Conservation (phyloP, 1,140 invertebrate genomes). For the Odontomachus brunneus region DNA sequence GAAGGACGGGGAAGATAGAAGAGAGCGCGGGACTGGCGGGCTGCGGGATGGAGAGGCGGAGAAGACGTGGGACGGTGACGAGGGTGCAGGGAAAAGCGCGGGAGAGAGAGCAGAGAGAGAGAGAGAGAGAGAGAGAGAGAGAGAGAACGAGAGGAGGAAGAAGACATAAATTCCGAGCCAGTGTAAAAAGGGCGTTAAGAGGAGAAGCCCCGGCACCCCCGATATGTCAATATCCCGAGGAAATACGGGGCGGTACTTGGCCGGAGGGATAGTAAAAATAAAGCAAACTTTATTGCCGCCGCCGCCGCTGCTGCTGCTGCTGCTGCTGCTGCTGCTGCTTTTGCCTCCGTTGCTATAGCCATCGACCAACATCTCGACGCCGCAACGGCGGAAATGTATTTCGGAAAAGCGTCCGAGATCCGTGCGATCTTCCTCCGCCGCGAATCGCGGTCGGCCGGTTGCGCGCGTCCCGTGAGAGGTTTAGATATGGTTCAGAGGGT, state of each 20-base stretch:
- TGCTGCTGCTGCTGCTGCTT: conserved; percentile 34
- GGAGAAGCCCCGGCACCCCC: conserved; percentile 71
- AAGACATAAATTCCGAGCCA: conserved; percentile 76
- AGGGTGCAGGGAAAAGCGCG: background rate
- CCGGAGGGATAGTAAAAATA: conserved; percentile 80
- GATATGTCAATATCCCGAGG: conserved; percentile 80
- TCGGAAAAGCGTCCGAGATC: conserved; percentile 62
- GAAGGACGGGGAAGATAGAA: conserved; percentile 21
- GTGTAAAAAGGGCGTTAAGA: conserved; percentile 78
- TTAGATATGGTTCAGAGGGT: conserved; percentile 28
- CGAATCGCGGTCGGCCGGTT: conserved; percentile 5
- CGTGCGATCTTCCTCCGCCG: conserved; percentile 13
- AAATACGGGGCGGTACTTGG: conserved; percentile 78
- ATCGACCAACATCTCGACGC: conserved; percentile 12
- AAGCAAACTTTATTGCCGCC: conserved; percentile 79
- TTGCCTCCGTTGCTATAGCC: conserved; percentile 38
- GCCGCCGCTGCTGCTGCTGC: conserved; percentile 47
- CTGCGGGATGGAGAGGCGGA: conserved; percentile 16
- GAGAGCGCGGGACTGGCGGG: background rate
- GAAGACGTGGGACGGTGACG: conserved; percentile 43
- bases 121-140: background rate
- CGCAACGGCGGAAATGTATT: conserved; percentile 72
- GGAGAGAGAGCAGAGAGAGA: background rate
- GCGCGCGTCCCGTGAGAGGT: background rate
- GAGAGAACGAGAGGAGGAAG: conserved; percentile 52